phyloP scores from a whole-genome alignment of 2,888 invertebrate species.

The Catocala fraxini region DNA sequence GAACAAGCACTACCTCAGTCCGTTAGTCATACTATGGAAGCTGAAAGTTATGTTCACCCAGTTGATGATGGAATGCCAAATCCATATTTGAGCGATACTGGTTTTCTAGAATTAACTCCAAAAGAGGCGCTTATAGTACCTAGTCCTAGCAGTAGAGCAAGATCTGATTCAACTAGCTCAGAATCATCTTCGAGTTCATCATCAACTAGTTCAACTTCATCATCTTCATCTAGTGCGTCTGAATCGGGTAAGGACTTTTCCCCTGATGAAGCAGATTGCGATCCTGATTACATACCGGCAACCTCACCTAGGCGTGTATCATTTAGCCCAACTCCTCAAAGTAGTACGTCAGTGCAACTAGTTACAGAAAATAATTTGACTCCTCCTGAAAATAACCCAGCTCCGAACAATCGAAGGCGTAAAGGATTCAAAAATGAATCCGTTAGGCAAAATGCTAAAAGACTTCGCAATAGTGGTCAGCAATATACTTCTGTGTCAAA shows the following conservation, averaged over 20 bases:
- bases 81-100: slow-evolving; percentile 18
- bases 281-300: slow-evolving; percentile 24
- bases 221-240: slow-evolving; percentile 24
- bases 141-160: slow-evolving; percentile 26
- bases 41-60: slow-evolving; percentile 8
- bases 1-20: slow-evolving; percentile 19
- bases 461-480: slow-evolving; percentile 21
- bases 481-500: slow-evolving; percentile 17
- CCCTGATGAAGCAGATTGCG: slow-evolving; percentile 22
- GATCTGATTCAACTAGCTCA: slow-evolving; percentile 27
- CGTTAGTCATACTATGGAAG: too few species aligned
- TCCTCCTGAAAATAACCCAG: slow-evolving; percentile 8
- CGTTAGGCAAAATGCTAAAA: slow-evolving; percentile 18
- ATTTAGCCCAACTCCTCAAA: slow-evolving; percentile 25
- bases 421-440: slow-evolving; percentile 8
- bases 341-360: background rate
- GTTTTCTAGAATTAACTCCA: slow-evolving; percentile 24
- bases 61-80: slow-evolving; percentile 18
- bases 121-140: slow-evolving; percentile 11
- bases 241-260: slow-evolving; percentile 28
- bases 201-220: slow-evolving; percentile 22
- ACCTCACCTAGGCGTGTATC: slow-evolving; percentile 24
- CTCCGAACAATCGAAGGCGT: slow-evolving; percentile 12
- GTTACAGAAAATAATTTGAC: slow-evolving; percentile 3
- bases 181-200: slow-evolving; percentile 26